phyloP scores from a whole-genome alignment of 1,140 invertebrate species.

The Yoshiicerus persimilis region DNA sequence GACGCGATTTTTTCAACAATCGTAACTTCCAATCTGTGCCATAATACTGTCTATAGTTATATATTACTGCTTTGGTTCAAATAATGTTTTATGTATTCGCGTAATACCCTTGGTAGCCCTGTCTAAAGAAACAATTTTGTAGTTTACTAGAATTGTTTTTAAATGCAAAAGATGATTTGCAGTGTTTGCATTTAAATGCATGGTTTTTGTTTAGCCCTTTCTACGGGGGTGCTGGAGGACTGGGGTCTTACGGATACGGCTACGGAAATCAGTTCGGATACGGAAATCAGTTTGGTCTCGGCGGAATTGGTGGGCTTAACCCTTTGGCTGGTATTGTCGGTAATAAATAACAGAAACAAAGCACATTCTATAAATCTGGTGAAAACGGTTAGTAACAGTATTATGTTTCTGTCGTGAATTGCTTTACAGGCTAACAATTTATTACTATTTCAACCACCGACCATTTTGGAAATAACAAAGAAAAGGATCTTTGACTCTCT shows the following conservation, averaged over 20 bases:
- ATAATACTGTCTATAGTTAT: neutral
- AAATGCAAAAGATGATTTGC: neutral
- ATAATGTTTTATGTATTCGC: neutral
- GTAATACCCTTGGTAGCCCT: neutral
- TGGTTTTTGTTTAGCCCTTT: neutral
- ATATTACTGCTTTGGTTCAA: neutral
- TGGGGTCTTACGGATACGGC: neutral
- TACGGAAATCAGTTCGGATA: too few relatives aligned
- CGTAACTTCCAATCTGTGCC: neutral
- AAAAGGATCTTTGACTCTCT: constrained; percentile 27
- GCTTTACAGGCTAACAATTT: constrained; percentile 25
- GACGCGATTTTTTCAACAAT: neutral
- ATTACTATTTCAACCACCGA: neutral
- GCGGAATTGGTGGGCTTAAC: neutral
- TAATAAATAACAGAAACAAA: constrained; percentile 9
- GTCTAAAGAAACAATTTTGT: neutral
- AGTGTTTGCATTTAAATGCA: neutral
- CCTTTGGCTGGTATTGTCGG: constrained; percentile 4
- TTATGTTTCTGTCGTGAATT: neutral
- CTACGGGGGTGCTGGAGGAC: neutral
- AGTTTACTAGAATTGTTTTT: neutral
- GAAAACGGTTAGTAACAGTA: neutral
- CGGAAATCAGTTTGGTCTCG: constrained; percentile 3
- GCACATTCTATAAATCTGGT: neutral
- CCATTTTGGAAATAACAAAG: constrained; percentile 1